These are phyloP conservation scores for Arenicola marina DNA, from an alignment of 2,888 invertebrate species.

Conservation along the genomic window DNA sequence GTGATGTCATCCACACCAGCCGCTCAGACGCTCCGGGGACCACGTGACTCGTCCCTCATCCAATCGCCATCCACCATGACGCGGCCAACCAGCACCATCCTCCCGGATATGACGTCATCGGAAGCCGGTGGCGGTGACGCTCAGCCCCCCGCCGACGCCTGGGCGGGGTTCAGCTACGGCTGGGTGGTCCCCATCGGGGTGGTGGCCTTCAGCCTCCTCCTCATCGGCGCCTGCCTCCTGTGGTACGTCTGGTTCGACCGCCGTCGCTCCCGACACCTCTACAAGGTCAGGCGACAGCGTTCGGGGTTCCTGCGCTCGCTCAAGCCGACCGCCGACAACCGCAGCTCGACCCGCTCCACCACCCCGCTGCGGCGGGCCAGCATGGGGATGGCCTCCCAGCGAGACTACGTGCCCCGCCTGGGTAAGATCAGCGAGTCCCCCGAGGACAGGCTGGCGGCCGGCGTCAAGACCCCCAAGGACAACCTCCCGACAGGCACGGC, in stretches of 20 bases:
- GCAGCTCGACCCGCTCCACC: constrained; percentile 6
- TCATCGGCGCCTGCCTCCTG: constrained; percentile 8
- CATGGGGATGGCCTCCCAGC: background rate
- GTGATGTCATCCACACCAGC: too few species aligned
- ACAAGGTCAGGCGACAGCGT: too few species aligned
- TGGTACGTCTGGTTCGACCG: constrained; percentile 7
- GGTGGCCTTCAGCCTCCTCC: background rate
- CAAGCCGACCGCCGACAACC: too few species aligned
- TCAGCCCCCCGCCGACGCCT: background rate
- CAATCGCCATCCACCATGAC: too few species aligned
- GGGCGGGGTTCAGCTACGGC: background rate
- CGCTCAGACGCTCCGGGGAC: too few species aligned
- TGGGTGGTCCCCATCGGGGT: constrained; percentile 5
- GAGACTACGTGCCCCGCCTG: constrained; percentile 13
- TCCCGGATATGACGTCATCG: too few species aligned
- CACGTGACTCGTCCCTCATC: too few species aligned
- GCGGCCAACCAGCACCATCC: too few species aligned
- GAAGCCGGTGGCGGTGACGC: too few species aligned
- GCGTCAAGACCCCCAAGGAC: too few species aligned
- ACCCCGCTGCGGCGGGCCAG: constrained; percentile 5
- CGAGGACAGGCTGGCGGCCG: constrained; percentile 15
- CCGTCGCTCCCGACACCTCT: too few species aligned
- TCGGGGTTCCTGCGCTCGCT: too few species aligned
- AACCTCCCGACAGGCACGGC: background rate
- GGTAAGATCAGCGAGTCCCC: constrained; percentile 18